These are phyloP conservation scores for Eleutherodactylus coqui DNA, from an alignment of 2,797 vertebrate genomes.

Conservation along the genomic window DNA sequence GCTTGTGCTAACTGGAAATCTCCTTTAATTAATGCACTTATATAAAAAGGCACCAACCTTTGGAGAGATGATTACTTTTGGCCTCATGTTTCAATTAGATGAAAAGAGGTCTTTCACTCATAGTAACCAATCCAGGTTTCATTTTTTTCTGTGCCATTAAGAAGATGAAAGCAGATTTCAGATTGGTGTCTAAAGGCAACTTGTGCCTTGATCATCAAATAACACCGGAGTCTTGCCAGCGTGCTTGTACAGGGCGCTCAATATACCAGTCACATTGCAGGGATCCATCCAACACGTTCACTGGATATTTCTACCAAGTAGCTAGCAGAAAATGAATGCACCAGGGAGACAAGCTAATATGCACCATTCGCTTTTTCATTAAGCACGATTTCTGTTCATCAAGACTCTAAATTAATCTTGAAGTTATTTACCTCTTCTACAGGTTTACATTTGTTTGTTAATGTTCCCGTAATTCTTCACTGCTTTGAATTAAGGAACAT, in stretches of 20 bases:
- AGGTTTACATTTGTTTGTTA: not conserved
- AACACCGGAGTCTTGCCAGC: no score
- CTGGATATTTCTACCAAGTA: not conserved
- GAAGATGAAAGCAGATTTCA: no score
- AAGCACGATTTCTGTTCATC: not conserved
- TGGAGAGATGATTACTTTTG: not conserved
- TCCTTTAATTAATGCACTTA: not conserved
- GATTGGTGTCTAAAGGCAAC: not conserved
- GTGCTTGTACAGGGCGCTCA: not conserved
- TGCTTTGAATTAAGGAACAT: not conserved
- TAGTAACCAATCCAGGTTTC: not conserved
- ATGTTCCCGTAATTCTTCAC: not conserved
- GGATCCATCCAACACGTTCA: constrained; percentile 20
- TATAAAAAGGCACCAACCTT: not conserved
- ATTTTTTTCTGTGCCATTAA: not conserved
- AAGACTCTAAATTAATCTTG: not conserved
- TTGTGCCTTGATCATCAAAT: not conserved
- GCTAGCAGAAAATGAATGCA: not conserved
- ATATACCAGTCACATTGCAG: not conserved
- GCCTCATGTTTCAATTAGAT: not conserved
- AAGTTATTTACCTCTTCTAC: not conserved
- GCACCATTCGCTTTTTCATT: constrained; percentile 4
- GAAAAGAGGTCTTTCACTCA: not conserved
- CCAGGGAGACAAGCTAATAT: not conserved
- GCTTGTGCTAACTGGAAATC: not conserved